Conservation (phyloP, 2,797 vertebrate species). For the Parauchenoglanis punctatus region DNA sequence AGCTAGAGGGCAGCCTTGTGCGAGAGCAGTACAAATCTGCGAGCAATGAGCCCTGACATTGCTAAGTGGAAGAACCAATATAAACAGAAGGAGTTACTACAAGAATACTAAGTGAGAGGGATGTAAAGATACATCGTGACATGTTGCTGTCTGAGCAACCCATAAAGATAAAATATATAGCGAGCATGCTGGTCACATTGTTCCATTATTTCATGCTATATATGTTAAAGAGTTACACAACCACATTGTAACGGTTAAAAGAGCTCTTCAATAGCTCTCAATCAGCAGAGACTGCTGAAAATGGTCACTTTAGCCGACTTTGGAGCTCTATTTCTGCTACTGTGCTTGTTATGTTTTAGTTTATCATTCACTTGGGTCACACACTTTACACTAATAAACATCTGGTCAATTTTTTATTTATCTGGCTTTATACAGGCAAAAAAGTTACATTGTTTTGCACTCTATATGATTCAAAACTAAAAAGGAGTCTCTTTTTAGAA, state of each 20-base stretch:
- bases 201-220: too few species aligned
- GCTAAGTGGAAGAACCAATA: neutral
- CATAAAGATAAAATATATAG: too few species aligned
- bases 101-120: neutral
- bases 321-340: neutral
- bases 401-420: neutral
- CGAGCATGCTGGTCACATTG: too few species aligned
- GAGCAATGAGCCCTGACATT: neutral
- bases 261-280: neutral
- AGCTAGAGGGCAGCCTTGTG: neutral
- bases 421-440: neutral
- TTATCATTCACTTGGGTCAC: neutral
- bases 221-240: neutral
- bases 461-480: neutral
- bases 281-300: neutral
- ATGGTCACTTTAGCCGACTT: neutral
- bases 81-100: neutral
- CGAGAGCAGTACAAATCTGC: neutral
- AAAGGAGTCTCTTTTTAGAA: neutral
- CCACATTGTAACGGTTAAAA: neutral
- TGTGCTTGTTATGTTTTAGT: neutral
- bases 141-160: neutral
- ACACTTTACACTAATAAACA: neutral
- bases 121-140: neutral
- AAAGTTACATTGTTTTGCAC: neutral